These are phyloP conservation scores for Spinus pinus DNA, from an alignment of 2,797 vertebrate species.

Conservation along the genomic window DNA sequence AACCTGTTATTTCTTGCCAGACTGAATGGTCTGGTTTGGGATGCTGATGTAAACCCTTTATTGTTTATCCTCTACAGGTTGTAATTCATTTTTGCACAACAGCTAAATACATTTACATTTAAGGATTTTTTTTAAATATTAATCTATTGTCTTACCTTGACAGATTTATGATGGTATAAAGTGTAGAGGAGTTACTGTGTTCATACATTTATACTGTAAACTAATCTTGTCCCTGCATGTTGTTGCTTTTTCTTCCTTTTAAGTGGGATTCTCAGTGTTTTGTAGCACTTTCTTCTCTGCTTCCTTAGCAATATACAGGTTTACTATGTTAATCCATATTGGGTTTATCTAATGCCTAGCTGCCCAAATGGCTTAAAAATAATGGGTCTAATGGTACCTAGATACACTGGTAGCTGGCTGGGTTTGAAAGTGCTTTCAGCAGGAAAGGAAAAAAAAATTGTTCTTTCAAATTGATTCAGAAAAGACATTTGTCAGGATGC, in stretches of 20 bases:
- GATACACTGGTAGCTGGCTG: background rate
- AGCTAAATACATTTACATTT: conserved; percentile 50
- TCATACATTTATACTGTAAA: conserved; percentile 51
- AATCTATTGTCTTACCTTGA: conserved; percentile 54
- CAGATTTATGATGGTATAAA: conserved; percentile 35
- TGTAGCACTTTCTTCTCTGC: conserved; percentile 32
- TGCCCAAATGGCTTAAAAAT: conserved; percentile 34
- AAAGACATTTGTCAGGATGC: background rate
- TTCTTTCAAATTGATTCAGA: background rate
- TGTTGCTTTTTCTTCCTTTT: conserved; percentile 49
- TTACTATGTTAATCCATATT: conserved; percentile 36
- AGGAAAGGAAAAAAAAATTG: background rate
- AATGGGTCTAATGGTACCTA: conserved; percentile 30
- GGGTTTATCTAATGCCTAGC: conserved; percentile 22
- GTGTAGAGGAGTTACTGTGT: conserved; percentile 42
- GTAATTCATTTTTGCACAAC: conserved; percentile 54
- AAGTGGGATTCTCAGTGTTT: conserved; percentile 12
- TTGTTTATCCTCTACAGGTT: conserved; percentile 10
- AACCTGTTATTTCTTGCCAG: conserved; percentile 63
- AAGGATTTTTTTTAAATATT: background rate
- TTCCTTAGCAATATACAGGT: conserved; percentile 30
- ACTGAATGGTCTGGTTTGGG: background rate
- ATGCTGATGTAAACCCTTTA: conserved; percentile 42
- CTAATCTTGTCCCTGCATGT: conserved; percentile 57
- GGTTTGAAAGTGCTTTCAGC: background rate